Evolutionary conservation across 2,888 invertebrate species (phyloP).

Genomic region (Ganaspis brasiliensis): DNA sequence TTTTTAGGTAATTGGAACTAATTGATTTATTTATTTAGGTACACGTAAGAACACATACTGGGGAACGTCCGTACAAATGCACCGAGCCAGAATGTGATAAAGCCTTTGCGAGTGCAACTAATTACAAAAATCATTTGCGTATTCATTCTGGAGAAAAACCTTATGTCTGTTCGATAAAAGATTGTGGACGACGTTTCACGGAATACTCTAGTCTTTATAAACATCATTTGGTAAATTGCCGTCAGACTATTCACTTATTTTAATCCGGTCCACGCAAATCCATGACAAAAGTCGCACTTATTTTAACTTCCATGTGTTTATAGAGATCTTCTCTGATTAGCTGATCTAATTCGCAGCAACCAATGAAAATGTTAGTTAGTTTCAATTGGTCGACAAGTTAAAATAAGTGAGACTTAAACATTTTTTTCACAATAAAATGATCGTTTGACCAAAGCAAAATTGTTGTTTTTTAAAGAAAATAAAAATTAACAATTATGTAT

Average conservation of each 20-base stretch:
- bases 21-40: conserved; percentile 72
- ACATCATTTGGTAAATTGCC: conserved; percentile 58
- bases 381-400: too few species aligned
- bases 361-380: too few species aligned
- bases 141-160: conserved; percentile 88
- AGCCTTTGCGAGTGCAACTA: conserved; percentile 86
- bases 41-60: conserved; percentile 86
- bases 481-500: too few species aligned
- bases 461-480: too few species aligned
- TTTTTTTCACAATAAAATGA: too few species aligned
- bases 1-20: background rate
- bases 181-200: conserved; percentile 85
- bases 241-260: background rate
- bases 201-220: conserved; percentile 85
- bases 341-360: too few species aligned
- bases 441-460: too few species aligned
- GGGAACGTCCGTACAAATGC: conserved; percentile 86
- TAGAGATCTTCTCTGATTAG: too few species aligned
- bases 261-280: too few species aligned
- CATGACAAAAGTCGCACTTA: too few species aligned
- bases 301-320: too few species aligned
- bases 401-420: too few species aligned
- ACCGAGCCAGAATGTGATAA: conserved; percentile 83
- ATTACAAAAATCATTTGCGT: conserved; percentile 86
- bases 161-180: conserved; percentile 84